Evolutionary conservation across 1,140 invertebrate species (phyloP).

Genomic region (Acromyrmex charruanus): DNA sequence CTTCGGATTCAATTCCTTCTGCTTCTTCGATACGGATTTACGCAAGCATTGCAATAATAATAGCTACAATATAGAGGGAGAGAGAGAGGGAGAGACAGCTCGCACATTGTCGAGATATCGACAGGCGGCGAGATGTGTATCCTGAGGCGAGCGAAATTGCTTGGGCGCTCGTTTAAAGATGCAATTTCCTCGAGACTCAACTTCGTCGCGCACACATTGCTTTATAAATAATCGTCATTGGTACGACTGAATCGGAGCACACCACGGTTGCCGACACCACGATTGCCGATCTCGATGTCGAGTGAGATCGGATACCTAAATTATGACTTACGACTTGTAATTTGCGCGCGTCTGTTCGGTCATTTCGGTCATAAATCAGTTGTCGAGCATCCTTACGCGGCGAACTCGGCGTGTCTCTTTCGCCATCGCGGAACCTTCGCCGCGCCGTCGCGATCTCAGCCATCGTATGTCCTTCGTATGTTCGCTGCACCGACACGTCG

Average conservation of each 20-base stretch:
- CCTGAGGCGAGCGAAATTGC: slow-evolving; percentile 60
- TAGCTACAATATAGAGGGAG: not conserved
- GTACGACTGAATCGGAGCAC: slow-evolving; percentile 8
- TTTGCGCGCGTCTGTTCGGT: slow-evolving; percentile 59
- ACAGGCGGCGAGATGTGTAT: slow-evolving; percentile 41
- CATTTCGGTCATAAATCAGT: slow-evolving; percentile 62
- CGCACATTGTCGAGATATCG: slow-evolving; percentile 43
- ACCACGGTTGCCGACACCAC: not conserved
- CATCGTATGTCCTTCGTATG: slow-evolving; percentile 32
- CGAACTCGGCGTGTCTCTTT: slow-evolving; percentile 24
- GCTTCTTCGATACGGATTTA: slow-evolving; percentile 17
- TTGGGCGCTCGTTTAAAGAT: slow-evolving; percentile 52
- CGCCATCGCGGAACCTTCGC: slow-evolving; percentile 6
- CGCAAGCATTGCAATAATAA: slow-evolving; percentile 49
- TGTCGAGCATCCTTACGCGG: slow-evolving; percentile 24
- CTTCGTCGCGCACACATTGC: slow-evolving; percentile 27
- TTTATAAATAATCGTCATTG: slow-evolving; percentile 57
- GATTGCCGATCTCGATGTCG: slow-evolving; percentile 43
- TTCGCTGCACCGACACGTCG: slow-evolving; percentile 27
- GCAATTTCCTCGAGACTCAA: slow-evolving; percentile 60
- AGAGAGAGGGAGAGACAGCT: slow-evolving; percentile 7
- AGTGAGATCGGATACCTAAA: slow-evolving; percentile 52
- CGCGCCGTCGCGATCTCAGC: not conserved
- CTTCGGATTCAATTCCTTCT: slow-evolving; percentile 28
- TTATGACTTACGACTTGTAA: slow-evolving; percentile 68